Conservation (phyloP, 2,888 invertebrate genomes). For the Gandaritis pyraliata region DNA sequence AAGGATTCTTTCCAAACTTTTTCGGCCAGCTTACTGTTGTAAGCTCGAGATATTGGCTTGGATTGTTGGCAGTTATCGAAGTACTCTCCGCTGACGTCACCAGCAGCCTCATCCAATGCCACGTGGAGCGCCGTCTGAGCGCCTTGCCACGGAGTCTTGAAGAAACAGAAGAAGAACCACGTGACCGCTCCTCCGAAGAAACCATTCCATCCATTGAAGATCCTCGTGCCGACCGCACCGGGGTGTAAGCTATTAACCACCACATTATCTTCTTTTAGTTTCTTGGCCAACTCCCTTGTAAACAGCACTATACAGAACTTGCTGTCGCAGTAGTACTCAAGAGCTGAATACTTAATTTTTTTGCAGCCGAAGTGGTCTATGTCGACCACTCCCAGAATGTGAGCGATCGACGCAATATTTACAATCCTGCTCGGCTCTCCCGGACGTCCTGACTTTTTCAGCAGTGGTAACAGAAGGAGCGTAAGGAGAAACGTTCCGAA, state of each 20-base stretch:
- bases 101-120: slow-evolving; percentile 87
- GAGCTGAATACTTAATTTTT: slow-evolving; percentile 43
- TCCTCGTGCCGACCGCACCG: slow-evolving; percentile 90
- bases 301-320: slow-evolving; percentile 90
- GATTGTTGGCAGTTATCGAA: slow-evolving; percentile 88
- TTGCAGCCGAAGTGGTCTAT: slow-evolving; percentile 84
- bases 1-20: slow-evolving; percentile 23
- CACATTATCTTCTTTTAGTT: slow-evolving; percentile 85
- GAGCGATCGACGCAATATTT: slow-evolving; percentile 89
- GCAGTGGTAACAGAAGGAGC: slow-evolving; percentile 90
- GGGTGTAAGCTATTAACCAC: slow-evolving; percentile 93
- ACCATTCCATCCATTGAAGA: slow-evolving; percentile 81
- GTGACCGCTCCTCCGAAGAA: slow-evolving; percentile 76
- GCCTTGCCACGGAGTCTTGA: slow-evolving; percentile 89
- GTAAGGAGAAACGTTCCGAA: slow-evolving; percentile 96
- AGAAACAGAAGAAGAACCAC: slow-evolving; percentile 77
- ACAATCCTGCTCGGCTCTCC: slow-evolving; percentile 88
- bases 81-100: slow-evolving; percentile 87
- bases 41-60: slow-evolving; percentile 78
- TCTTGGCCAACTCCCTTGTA: slow-evolving; percentile 87
- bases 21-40: slow-evolving; percentile 15
- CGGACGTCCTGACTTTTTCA: slow-evolving; percentile 81
- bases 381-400: slow-evolving; percentile 86
- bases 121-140: slow-evolving; percentile 89
- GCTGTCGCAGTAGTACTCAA: slow-evolving; percentile 79